phyloP scores from a whole-genome alignment of 1,140 invertebrate genomes.

The Aporrectodea caliginosa region DNA sequence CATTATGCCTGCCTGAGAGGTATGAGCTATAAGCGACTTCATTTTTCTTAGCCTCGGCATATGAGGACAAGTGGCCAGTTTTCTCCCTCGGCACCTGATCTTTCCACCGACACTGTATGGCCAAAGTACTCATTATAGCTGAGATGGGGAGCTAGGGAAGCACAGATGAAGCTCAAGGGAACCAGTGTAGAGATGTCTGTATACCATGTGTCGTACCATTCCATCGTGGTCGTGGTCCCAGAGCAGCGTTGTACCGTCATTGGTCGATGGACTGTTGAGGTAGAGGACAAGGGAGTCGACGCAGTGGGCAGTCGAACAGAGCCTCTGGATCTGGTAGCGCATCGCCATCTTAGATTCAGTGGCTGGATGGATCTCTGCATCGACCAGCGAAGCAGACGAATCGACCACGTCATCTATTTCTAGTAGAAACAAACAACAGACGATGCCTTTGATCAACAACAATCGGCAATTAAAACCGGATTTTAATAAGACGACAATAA shows the following conservation, averaged over 20 bases:
- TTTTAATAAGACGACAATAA: neutral
- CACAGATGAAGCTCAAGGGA: no score
- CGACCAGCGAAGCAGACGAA: slow-evolving; percentile 21
- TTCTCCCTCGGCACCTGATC: no score
- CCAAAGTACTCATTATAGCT: no score
- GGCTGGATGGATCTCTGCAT: slow-evolving; percentile 42
- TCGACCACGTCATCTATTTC: neutral
- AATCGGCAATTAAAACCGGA: neutral
- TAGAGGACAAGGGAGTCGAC: slow-evolving; percentile 60
- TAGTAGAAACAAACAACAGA: neutral
- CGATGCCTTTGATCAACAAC: neutral
- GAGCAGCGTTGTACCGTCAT: slow-evolving; percentile 57
- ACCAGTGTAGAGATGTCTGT: no score
- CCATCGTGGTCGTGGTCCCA: slow-evolving; percentile 61
- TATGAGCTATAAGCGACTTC: no score
- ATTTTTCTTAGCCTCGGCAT: no score
- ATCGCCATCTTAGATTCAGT: slow-evolving; percentile 58
- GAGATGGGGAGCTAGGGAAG: no score
- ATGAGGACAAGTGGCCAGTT: no score
- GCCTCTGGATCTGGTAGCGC: slow-evolving; percentile 57
- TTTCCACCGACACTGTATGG: no score
- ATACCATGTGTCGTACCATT: slow-evolving; percentile 54
- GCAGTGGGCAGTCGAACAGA: slow-evolving; percentile 57
- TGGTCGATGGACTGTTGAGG: slow-evolving; percentile 57
- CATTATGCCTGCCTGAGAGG: no score